Evolutionary conservation across 2,888 invertebrate species (phyloP), one percentile per base, ranked within the genome.

Genomic region (Pseudeuparius sepicola): DNA sequence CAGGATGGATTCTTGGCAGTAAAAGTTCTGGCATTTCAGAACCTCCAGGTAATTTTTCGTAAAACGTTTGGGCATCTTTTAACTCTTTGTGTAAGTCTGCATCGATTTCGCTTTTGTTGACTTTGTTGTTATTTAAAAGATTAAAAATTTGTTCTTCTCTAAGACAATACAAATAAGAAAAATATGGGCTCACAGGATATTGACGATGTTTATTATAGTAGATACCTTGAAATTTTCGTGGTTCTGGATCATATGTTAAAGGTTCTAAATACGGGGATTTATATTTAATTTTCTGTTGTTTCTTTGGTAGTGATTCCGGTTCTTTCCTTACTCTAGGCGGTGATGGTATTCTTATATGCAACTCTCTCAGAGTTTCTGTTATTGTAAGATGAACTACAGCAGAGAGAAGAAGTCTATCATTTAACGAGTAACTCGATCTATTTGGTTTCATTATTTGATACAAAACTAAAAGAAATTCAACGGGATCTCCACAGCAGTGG

Each of bases 321-420:
- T 39, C 39, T 24, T 42, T 40, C 6, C 43, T 40, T 12, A 10
- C 15, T 12, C 37, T 41, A 2, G 56, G 55, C 2, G 64, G 64
- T 7, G 63, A 63, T 3, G 64, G 64, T 32, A 61, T 58, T 34
- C 64, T 49, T 12, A 62, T 45, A 38, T 64, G 62, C 26, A 63
- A 39, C 41, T 64, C 63, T 26, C 50, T 50, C 10, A 63, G 41
- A 2, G 61, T 60, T n/a, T 49, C 43, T 23, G 43, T 49, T 39
- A 64, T 54, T 4, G 55, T 53, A 18, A 63, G 45, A 47, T 63
- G 62, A 4, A 54, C 57, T 1, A 63, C 57, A 1, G 55, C 51
- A 4, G 61, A 62, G n/a, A 63, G 43, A 4, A 63, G 34, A 6
- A 63, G 34, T 29, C 59, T 45, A 39, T 64, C 63, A 37, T 61